Evolutionary conservation across 2,113 vertebrate species (phyloP).

Genomic region (Strix uralensis): DNA sequence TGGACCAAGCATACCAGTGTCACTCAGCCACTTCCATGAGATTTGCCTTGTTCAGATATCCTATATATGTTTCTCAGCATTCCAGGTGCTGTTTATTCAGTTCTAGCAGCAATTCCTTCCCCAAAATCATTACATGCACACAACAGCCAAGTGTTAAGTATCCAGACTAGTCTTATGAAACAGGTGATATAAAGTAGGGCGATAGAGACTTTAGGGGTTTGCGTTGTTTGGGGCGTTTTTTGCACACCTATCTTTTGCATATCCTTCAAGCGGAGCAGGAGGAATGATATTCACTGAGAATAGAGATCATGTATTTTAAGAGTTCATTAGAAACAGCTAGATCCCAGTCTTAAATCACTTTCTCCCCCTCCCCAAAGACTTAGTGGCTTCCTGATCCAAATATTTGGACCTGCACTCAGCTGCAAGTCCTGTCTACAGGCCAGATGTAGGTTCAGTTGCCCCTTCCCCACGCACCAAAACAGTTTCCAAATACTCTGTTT

Average conservation of each 20-base stretch:
- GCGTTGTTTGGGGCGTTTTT: not conserved
- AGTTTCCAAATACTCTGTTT: not conserved
- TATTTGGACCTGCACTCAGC: not conserved
- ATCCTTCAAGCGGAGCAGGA: not conserved
- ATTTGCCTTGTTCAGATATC: not conserved
- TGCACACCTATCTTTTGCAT: not conserved
- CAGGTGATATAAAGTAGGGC: not conserved
- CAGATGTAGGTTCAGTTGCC: not conserved
- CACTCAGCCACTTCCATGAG: not conserved
- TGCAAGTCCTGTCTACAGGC: not conserved
- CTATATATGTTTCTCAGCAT: not conserved
- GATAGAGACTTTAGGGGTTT: not conserved
- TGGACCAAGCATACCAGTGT: not conserved
- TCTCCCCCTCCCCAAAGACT: not conserved
- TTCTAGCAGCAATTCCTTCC: not conserved
- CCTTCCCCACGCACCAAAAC: not conserved
- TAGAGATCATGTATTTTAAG: fast-evolving
- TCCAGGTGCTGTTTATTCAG: not conserved
- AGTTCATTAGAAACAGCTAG: not conserved
- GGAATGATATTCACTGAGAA: not conserved
- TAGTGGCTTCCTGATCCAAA: not conserved
- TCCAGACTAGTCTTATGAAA: not conserved
- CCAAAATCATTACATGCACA: not conserved
- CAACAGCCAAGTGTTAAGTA: not conserved
- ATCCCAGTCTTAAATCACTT: fast-evolving